Conservation (phyloP, 1,140 invertebrate species). For the Hylaeus volcanicus region DNA sequence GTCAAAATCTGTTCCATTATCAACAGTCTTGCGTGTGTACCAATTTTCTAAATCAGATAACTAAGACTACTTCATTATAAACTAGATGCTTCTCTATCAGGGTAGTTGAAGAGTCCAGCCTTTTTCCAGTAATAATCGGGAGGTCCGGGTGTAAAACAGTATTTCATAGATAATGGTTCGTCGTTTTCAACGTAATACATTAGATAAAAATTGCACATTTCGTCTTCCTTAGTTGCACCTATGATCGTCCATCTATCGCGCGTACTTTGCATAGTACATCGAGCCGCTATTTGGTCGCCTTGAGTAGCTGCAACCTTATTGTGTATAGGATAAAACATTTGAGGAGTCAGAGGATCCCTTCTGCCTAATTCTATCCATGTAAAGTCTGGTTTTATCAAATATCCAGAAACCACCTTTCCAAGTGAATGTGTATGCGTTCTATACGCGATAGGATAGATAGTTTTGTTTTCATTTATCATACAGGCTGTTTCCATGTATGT, state of each 20-base stretch:
- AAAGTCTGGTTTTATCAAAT: constrained; percentile 86
- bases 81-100: constrained; percentile 85
- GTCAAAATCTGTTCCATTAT: constrained; percentile 21
- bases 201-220: constrained; percentile 99
- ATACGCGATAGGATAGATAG: constrained; percentile 96
- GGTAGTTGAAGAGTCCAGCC: constrained; percentile 88
- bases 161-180: constrained; percentile 89
- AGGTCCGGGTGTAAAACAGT: constrained; percentile 92
- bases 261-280: constrained; percentile 94
- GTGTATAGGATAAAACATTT: constrained; percentile 97
- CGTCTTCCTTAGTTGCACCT: constrained; percentile 94
- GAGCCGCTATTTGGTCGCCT: constrained; percentile 91
- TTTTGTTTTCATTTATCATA: constrained; percentile 88
- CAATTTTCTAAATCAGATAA: neutral
- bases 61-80: constrained; percentile 51
- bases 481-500: constrained; percentile 96
- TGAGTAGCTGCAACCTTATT: constrained; percentile 82
- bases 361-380: constrained; percentile 94
- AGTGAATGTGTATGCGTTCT: constrained; percentile 95
- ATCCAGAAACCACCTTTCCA: constrained; percentile 93
- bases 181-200: constrained; percentile 97
- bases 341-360: constrained; percentile 93
- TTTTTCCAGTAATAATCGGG: constrained; percentile 90
- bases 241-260: constrained; percentile 85
- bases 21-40: neutral